Conservation (phyloP, 2,113 vertebrate species). For the Scartelaos histophorus region DNA sequence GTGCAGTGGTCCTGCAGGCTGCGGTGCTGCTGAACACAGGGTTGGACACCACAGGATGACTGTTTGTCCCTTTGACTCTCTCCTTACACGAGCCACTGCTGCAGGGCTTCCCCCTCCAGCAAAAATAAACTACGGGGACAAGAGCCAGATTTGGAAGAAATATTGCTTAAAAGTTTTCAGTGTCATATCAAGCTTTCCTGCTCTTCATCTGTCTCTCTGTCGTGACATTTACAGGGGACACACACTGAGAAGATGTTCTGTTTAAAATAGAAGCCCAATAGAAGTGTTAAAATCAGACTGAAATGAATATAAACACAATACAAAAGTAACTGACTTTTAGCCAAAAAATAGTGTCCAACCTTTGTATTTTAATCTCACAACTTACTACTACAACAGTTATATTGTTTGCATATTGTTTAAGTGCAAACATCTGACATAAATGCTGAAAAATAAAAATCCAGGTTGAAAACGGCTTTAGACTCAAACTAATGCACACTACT, state of each 20-base stretch:
- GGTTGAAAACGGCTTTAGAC: background rate
- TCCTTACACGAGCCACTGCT: constrained; percentile 30
- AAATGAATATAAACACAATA: background rate
- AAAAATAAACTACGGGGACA: constrained; percentile 46
- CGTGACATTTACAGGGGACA: background rate
- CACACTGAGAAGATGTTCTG: background rate
- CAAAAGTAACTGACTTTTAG: background rate
- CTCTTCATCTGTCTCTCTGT: background rate
- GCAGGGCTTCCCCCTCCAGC: constrained; percentile 35
- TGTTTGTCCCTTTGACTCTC: constrained; percentile 34
- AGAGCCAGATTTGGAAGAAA: constrained; percentile 49
- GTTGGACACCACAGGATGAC: constrained; percentile 62
- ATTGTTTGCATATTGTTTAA: background rate
- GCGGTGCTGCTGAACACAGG: constrained; percentile 61
- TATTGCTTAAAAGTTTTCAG: constrained; percentile 35
- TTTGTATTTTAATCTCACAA: background rate
- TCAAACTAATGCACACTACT: background rate
- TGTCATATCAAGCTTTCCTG: constrained; percentile 17
- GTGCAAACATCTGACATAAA: too few relatives aligned
- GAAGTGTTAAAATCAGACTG: background rate
- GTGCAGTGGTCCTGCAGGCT: constrained; percentile 49
- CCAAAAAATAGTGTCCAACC: too few relatives aligned
- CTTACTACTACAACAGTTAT: background rate
- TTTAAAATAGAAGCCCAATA: too few relatives aligned
- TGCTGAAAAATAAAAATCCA: too few relatives aligned